These are phyloP conservation scores for Mesorhabditis spiculigera DNA, from an alignment of 2,888 invertebrate species.

Conservation along the genomic window DNA sequence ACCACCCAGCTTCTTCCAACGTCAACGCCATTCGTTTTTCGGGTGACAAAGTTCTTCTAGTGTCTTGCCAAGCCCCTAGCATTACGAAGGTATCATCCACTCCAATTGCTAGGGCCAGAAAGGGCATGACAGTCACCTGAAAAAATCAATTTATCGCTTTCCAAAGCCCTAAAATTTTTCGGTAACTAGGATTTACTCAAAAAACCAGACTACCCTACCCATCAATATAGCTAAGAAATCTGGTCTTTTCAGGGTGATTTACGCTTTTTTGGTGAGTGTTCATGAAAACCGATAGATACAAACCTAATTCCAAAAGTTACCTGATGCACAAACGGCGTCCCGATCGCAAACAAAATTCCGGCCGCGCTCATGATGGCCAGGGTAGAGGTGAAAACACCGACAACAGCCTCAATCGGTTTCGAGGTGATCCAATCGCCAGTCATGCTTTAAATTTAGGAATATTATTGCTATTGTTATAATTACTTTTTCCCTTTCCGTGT, in stretches of 20 bases:
- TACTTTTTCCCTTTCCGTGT: too few relatives aligned
- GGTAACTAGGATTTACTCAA: not conserved
- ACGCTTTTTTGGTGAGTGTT: too few relatives aligned
- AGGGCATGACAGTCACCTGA: conserved; percentile 58
- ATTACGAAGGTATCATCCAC: conserved; percentile 51
- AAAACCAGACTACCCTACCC: not conserved
- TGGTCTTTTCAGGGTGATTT: not conserved
- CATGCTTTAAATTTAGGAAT: conserved; percentile 34
- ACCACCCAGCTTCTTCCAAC: conserved; percentile 53
- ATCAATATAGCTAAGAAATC: not conserved
- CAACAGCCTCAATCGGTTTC: conserved; percentile 56
- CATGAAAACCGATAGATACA: too few relatives aligned
- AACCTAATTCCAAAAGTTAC: conserved; percentile 10
- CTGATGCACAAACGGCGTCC: conserved; percentile 55
- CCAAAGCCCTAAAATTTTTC: conserved; percentile 7
- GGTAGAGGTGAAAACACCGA: conserved; percentile 52
- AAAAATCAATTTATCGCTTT: not conserved
- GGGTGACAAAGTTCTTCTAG: conserved; percentile 46
- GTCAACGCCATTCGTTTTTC: conserved; percentile 52
- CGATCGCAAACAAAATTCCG: conserved; percentile 50
- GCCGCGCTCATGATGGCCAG: conserved; percentile 53
- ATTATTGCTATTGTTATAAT: too few relatives aligned
- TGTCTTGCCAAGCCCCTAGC: conserved; percentile 57
- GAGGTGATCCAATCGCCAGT: conserved; percentile 56
- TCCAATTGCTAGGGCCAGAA: conserved; percentile 56